phyloP scores from a whole-genome alignment of 2,888 invertebrate species.

The Leucoma salicis region DNA sequence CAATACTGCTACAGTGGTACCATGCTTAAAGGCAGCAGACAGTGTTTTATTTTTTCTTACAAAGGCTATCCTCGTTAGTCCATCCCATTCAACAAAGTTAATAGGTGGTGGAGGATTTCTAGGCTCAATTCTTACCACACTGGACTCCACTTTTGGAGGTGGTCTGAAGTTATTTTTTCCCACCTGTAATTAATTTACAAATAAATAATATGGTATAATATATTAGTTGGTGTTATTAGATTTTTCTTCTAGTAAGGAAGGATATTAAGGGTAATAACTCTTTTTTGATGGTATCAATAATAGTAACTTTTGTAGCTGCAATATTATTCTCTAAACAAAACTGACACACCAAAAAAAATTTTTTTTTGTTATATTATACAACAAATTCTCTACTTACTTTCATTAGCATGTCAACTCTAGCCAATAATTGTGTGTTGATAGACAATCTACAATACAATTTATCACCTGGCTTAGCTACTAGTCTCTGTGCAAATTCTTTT shows the following conservation, averaged over 20 bases:
- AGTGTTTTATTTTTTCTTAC: constrained; percentile 98
- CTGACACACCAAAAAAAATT: too few species aligned
- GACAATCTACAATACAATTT: constrained; percentile 98
- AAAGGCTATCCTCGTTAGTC: constrained; percentile 96
- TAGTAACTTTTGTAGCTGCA: too few species aligned
- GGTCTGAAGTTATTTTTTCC: constrained; percentile 99
- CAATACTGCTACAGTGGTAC: constrained; percentile 90
- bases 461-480: constrained; percentile 98
- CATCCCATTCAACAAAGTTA: constrained; percentile 99
- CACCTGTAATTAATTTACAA: too few species aligned
- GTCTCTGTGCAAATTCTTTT: constrained; percentile 97
- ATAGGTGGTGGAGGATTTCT: constrained; percentile 98
- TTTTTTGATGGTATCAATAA: too few species aligned
- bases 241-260: too few species aligned
- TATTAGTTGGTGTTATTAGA: too few species aligned
- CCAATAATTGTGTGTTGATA: constrained; percentile 96
- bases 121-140: constrained; percentile 98
- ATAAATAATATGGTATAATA: too few species aligned
- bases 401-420: constrained; percentile 97
- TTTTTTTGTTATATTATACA: too few species aligned
- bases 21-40: constrained; percentile 93
- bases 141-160: constrained; percentile 99
- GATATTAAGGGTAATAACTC: too few species aligned
- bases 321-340: too few species aligned
- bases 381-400: constrained; percentile 84